These are phyloP conservation scores for Okamejei kenojei DNA, from an alignment of 2,797 vertebrate species.

Conservation along the genomic window DNA sequence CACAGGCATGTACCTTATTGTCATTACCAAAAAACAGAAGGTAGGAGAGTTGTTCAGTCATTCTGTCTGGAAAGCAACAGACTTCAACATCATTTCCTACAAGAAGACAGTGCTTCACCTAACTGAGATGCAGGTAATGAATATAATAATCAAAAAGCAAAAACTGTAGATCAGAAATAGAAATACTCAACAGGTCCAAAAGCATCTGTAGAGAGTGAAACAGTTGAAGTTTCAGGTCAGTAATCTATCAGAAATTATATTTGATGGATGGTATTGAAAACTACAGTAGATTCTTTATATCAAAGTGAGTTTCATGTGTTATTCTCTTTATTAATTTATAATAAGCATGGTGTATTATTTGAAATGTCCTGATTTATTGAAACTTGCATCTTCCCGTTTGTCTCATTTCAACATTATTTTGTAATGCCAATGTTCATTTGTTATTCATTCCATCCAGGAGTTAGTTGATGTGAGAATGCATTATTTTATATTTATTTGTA, in stretches of 20 bases:
- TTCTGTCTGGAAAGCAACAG: constrained; percentile 81
- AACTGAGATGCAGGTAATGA: constrained; percentile 81
- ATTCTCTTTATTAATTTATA: not conserved
- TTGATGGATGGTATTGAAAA: no score
- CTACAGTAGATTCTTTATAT: not conserved
- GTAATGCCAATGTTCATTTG: not conserved
- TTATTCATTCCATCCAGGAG: not conserved
- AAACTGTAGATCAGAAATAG: no score
- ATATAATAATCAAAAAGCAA: no score
- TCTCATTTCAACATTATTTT: not conserved
- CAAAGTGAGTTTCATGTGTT: not conserved
- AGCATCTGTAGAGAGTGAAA: no score
- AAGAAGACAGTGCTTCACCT: constrained; percentile 92
- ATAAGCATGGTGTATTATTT: not conserved
- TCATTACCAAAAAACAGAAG: constrained; percentile 91
- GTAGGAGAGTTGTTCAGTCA: constrained; percentile 84
- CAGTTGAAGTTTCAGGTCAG: no score
- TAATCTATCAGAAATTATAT: no score
- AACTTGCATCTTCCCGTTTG: not conserved
- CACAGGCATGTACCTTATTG: constrained; percentile 81
- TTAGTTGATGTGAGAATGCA: not conserved
- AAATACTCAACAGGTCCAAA: no score
- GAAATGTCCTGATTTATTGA: not conserved
- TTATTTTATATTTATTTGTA: no score
- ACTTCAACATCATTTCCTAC: constrained; percentile 88